Evolutionary conservation across 1,140 invertebrate genomes (phyloP), one percentile per base, ranked within the genome.

Genomic region (Rhopalosiphum padi): DNA sequence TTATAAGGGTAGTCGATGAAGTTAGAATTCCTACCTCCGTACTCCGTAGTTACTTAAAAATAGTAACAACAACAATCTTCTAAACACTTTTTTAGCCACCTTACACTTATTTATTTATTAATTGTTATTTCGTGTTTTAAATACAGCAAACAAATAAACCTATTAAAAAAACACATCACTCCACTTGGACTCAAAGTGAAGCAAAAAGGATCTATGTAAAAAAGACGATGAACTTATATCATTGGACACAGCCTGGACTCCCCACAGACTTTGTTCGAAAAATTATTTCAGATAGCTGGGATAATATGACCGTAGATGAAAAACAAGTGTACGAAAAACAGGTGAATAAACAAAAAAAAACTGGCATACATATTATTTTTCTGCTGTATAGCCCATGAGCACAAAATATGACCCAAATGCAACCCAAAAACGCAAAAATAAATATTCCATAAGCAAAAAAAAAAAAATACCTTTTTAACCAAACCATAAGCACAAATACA

Each of bases 311-410:
- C 1, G 82, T 55, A 15, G 82, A 93, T 8, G 91, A 93, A 41
- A 93, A 86, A 85, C 91, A 93, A 93, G 51, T 93, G 18, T 93
- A 93, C 18, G 91, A 85, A 53, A 93, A 93, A 93, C 91, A 93
- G 35, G 91, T 85, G 25, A 43, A 25, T 41, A 90, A 89, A 41
- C 2, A 43, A 41, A 90, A 55, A 90, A 35, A 35, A 77, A n/a
- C 15, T 18, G 60, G 25, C 30, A 68, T 22, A 77, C 60, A 77
- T 60, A 60, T 30, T 68, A n/a, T 30, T 77, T 77, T 77, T n/a
- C 18, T 6, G 11, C 46, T 46, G 46, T 46, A 37, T 46, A 37
- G 37, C 37, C 37, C 37, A 37, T 37, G 37, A 41, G 41, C 41
- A 3, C 41, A 41, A 41, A 41, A 41, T 41, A 41, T 41, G 41